A percentile compares a stretch with the other conserved stretches of the same genome.
These are phyloP conservation scores for Arion vulgaris DNA, from an alignment of 1,140 invertebrate species.

Conservation along the genomic window DNA sequence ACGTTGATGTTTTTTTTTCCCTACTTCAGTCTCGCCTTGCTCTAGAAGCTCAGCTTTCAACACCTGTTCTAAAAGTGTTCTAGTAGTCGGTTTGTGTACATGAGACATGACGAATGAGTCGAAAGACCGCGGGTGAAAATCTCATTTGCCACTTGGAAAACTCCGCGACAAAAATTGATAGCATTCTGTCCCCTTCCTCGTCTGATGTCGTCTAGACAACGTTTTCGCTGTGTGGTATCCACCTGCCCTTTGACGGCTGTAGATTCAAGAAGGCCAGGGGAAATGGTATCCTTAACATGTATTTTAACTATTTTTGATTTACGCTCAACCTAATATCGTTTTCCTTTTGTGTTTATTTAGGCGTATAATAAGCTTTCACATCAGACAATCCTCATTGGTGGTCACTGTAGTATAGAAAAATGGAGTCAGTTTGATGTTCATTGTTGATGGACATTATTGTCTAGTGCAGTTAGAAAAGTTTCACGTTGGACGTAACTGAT, in stretches of 20 bases:
- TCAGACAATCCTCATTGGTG: too few relatives aligned
- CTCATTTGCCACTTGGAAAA: slow-evolving; percentile 1
- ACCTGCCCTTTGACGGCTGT: not conserved
- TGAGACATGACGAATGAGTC: slow-evolving; percentile 3
- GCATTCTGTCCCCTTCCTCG: not conserved
- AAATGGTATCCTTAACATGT: not conserved
- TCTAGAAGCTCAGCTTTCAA: slow-evolving; percentile 12
- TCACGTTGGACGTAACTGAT: too few relatives aligned
- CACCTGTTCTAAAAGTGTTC: slow-evolving; percentile 20
- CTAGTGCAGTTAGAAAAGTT: too few relatives aligned
- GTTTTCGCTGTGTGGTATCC: slow-evolving; percentile 8
- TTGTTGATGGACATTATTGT: too few relatives aligned
- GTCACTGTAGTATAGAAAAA: too few relatives aligned
- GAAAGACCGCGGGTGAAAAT: slow-evolving; percentile 15
- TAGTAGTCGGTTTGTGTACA: slow-evolving; percentile 20
- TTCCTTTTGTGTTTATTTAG: too few relatives aligned
- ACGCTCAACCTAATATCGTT: too few relatives aligned
- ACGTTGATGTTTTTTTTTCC: not conserved
- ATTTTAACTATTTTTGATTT: not conserved
- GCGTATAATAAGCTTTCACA: too few relatives aligned
- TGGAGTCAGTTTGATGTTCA: too few relatives aligned
- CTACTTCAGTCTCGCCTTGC: not conserved
- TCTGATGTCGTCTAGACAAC: not conserved
- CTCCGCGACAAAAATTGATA: not conserved
- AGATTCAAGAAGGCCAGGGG: not conserved